Evolutionary conservation across 1,140 invertebrate species (phyloP).

Genomic region (Druon quercuslanigerum): DNA sequence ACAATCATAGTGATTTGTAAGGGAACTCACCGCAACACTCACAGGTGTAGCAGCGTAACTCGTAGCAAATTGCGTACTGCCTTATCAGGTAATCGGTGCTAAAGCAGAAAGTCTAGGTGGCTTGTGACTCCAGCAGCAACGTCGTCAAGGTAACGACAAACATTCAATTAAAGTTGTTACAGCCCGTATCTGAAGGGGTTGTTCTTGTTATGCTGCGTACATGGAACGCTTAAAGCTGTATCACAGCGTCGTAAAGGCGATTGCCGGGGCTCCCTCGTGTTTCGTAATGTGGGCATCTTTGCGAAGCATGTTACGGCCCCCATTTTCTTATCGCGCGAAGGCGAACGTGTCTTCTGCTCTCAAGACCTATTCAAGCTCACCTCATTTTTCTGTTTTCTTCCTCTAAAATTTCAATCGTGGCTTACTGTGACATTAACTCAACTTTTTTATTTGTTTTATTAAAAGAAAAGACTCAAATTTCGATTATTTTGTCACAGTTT

Average conservation of each 20-base stretch:
- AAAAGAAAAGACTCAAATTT: too few species aligned
- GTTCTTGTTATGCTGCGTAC: conserved; percentile 69
- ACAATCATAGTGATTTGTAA: too few species aligned
- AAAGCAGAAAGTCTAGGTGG: not conserved
- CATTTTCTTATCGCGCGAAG: conserved; percentile 68
- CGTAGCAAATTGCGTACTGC: too few species aligned
- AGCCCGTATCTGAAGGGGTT: conserved; percentile 48
- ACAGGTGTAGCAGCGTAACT: too few species aligned
- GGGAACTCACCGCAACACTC: too few species aligned
- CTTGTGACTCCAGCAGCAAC: conserved; percentile 32
- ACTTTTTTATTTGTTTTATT: too few species aligned
- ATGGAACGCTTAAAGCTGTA: conserved; percentile 50
- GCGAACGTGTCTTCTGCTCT: conserved; percentile 73
- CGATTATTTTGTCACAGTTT: too few species aligned
- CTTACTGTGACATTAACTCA: not conserved
- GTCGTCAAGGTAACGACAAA: conserved; percentile 56
- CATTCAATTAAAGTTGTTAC: conserved; percentile 70
- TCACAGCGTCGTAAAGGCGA: conserved; percentile 62
- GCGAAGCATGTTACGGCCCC: conserved; percentile 66
- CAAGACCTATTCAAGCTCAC: conserved; percentile 48
- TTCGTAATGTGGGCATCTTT: conserved; percentile 72
- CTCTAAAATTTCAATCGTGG: not conserved
- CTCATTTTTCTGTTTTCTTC: conserved; percentile 34
- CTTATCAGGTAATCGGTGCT: not conserved
- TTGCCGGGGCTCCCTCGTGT: conserved; percentile 63